Evolutionary conservation across 2,113 vertebrate genomes (phyloP).

Genomic region (Ammospiza caudacuta): DNA sequence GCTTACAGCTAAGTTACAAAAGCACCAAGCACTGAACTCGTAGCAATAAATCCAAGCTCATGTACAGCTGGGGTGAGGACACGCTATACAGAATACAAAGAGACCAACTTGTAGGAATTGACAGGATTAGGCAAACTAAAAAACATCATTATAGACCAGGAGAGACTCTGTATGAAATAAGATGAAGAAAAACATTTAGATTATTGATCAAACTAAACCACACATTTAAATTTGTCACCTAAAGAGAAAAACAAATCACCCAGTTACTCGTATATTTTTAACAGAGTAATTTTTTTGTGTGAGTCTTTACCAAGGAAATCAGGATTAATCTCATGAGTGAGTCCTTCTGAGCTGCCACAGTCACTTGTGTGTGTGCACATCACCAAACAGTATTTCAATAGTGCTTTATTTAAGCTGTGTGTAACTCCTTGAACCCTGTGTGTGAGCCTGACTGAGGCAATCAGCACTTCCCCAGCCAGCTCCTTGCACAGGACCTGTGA

Average conservation of each 20-base stretch:
- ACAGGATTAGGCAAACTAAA: conserved; percentile 45
- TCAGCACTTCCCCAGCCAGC: not conserved
- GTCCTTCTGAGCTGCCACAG: not conserved
- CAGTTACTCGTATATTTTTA: not conserved
- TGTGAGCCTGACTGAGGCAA: not conserved
- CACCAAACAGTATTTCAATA: not conserved
- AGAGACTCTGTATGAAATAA: not conserved
- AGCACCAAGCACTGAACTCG: conserved; percentile 62
- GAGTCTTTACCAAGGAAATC: not conserved
- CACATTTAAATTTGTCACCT: conserved; percentile 8
- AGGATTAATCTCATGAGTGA: not conserved
- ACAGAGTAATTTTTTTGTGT: not conserved
- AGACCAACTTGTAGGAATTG: conserved; percentile 37
- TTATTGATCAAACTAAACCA: conserved; percentile 37
- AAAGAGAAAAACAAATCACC: conserved; percentile 22
- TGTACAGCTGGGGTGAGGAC: conserved; percentile 65
- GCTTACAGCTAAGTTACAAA: conserved; percentile 77
- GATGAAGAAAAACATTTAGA: conserved; percentile 2
- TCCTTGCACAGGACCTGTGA: not conserved
- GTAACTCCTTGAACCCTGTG: not conserved
- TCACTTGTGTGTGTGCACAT: not conserved
- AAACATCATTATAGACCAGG: conserved; percentile 19
- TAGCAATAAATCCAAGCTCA: conserved; percentile 70
- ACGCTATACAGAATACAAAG: conserved; percentile 71
- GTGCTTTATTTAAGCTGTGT: not conserved